Conservation (phyloP, 2,888 invertebrate genomes). For the Gasteruption jaculator region DNA sequence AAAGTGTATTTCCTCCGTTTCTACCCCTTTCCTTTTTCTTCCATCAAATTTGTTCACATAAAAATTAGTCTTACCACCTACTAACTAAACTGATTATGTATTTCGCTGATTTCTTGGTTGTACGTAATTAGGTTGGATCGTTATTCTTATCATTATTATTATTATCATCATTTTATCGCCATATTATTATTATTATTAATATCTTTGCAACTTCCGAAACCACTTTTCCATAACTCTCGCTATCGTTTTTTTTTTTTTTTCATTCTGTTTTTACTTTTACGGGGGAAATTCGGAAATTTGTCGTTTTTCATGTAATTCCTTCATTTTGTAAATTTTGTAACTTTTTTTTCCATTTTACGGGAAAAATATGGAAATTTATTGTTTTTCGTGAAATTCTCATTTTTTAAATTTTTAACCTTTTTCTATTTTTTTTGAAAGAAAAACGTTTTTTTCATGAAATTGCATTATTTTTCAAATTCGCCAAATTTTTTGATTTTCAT, state of each 20-base stretch:
- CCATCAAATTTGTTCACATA: no score
- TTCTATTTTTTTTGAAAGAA: no score
- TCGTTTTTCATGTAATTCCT: no score
- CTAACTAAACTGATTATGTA: slow-evolving; percentile 41
- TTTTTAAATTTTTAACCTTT: slow-evolving; percentile 4
- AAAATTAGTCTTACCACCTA: slow-evolving; percentile 13
- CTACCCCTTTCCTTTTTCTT: slow-evolving; percentile 4
- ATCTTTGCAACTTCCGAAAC: slow-evolving; percentile 20
- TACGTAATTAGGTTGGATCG: no score
- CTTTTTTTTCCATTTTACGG: no score
- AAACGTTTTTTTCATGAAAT: slow-evolving; percentile 1
- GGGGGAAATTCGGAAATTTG: no score
- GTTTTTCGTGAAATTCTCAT: slow-evolving; percentile 11
- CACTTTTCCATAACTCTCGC: slow-evolving; percentile 9
- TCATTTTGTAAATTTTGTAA: no score
- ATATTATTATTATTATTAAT: no score
- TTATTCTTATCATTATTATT: no score
- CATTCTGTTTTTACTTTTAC: slow-evolving; percentile 11
- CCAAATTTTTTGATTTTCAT: background rate
- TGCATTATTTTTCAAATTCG: background rate
- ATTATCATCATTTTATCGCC: no score
- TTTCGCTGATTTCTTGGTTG: slow-evolving; percentile 47
- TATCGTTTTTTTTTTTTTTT: slow-evolving; percentile 8
- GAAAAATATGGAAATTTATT: no score
- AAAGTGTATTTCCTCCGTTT: slow-evolving; percentile 9